Percentiles rank a stretch among this genome's conserved stretches.
Conservation (phyloP, 2,888 invertebrate genomes). For the Amblyteles armatorius region DNA sequence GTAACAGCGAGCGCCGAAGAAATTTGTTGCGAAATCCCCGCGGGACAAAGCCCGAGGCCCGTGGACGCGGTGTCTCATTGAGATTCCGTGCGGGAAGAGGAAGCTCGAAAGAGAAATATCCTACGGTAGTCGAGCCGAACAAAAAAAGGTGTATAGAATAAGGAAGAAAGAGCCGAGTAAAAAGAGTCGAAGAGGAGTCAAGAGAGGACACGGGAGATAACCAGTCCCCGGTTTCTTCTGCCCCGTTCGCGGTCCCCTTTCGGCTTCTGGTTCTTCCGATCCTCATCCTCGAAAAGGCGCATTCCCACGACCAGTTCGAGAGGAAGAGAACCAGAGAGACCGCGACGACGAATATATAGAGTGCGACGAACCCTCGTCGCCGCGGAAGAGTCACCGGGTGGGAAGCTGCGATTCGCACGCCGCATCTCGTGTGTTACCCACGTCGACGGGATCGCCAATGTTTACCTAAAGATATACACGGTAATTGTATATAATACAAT, state of each 20-base stretch:
- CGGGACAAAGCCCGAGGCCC: not conserved
- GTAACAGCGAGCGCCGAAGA: not conserved
- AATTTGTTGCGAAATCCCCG: slow-evolving; percentile 1
- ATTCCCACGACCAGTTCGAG: slow-evolving; percentile 54
- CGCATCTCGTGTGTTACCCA: not conserved
- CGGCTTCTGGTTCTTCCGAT: slow-evolving; percentile 24
- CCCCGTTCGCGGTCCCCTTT: slow-evolving; percentile 24
- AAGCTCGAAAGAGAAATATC: slow-evolving; percentile 1
- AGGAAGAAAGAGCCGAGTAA: slow-evolving; percentile 24
- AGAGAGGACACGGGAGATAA: slow-evolving; percentile 30
- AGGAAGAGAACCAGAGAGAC: not conserved
- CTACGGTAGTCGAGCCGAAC: slow-evolving; percentile 1
- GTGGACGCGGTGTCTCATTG: slow-evolving; percentile 6
- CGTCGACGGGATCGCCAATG: slow-evolving; percentile 3
- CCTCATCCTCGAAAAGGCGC: slow-evolving; percentile 43
- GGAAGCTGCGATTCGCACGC: not conserved
- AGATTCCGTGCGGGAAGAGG: slow-evolving; percentile 21
- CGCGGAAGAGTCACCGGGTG: not conserved
- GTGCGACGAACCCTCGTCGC: slow-evolving; percentile 33
- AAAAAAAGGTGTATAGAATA: slow-evolving; percentile 7
- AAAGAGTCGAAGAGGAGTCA: slow-evolving; percentile 31
- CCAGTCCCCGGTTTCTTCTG: slow-evolving; percentile 44
- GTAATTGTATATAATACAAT: no score
- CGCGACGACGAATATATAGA: slow-evolving; percentile 25
- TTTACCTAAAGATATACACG: not conserved